phyloP scores from a whole-genome alignment of 2,797 vertebrate species.

The Chromis chromis region DNA sequence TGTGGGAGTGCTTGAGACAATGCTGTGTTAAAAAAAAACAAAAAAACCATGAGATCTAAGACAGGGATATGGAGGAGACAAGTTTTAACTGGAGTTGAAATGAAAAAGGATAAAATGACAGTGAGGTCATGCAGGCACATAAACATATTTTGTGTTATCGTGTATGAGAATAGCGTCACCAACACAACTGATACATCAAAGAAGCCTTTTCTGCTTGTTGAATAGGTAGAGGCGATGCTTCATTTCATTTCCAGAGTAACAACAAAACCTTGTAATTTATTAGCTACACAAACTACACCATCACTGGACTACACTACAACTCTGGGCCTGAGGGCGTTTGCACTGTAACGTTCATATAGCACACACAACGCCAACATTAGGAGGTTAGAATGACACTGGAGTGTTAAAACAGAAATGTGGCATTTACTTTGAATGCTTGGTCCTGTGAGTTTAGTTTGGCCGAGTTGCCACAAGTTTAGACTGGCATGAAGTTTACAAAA shows the following conservation, averaged over 20 bases:
- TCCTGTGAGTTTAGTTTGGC: slow-evolving; percentile 50
- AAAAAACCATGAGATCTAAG: no score
- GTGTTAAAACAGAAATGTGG: slow-evolving; percentile 46
- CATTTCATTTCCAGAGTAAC: slow-evolving; percentile 49
- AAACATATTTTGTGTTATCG: slow-evolving; percentile 6
- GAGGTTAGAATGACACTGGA: slow-evolving; percentile 31
- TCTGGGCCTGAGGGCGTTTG: slow-evolving; percentile 24
- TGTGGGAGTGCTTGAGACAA: slow-evolving; percentile 26
- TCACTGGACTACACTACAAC: slow-evolving; percentile 69
- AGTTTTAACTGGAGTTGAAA: slow-evolving; percentile 16
- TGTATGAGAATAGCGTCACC: slow-evolving; percentile 51
- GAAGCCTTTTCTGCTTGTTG: slow-evolving; percentile 21
- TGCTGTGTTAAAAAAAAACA: slow-evolving; percentile 1
- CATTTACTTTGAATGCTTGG: slow-evolving; percentile 48
- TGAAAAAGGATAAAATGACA: slow-evolving; percentile 29
- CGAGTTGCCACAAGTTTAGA: slow-evolving; percentile 30
- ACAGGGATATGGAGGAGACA: neutral
- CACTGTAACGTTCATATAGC: slow-evolving; percentile 34
- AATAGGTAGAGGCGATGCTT: slow-evolving; percentile 35
- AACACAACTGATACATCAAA: slow-evolving; percentile 50
- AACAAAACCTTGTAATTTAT: slow-evolving; percentile 48
- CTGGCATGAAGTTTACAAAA: slow-evolving; percentile 43
- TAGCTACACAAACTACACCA: slow-evolving; percentile 64
- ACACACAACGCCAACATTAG: slow-evolving; percentile 45
- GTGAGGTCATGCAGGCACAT: slow-evolving; percentile 46